Conservation (phyloP, 2,797 vertebrate genomes). For the Lepidocolaptes lacrymiger region DNA sequence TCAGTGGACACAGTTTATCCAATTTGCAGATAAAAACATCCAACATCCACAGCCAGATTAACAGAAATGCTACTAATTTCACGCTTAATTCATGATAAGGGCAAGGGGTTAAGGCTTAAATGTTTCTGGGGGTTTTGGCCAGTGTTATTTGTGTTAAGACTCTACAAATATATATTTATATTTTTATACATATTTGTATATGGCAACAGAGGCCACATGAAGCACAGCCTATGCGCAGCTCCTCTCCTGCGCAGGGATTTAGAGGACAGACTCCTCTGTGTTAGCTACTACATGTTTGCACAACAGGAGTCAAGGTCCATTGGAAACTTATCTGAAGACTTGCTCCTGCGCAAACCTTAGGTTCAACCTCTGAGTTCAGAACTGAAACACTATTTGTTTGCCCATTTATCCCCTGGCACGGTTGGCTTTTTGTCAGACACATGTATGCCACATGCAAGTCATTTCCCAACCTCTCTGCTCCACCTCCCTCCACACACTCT, state of each 20-base stretch:
- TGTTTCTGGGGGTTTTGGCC: neutral
- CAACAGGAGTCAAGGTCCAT: slow-evolving; percentile 60
- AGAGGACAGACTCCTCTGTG: neutral
- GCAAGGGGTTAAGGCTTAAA: neutral
- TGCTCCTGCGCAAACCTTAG: slow-evolving; percentile 28
- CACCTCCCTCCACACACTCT: slow-evolving; percentile 49
- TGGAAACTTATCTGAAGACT: slow-evolving; percentile 37
- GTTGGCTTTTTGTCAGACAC: slow-evolving; percentile 62
- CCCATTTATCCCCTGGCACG: slow-evolving; percentile 50
- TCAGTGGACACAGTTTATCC: neutral
- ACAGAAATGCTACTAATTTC: neutral
- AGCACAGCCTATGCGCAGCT: neutral
- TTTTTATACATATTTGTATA: neutral
- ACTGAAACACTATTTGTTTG: slow-evolving; percentile 44
- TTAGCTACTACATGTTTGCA: slow-evolving; percentile 18
- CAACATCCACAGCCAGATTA: neutral
- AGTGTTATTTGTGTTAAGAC: neutral
- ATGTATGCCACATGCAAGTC: slow-evolving; percentile 56
- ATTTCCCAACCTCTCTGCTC: slow-evolving; percentile 56
- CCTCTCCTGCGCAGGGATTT: neutral
- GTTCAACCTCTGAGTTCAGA: slow-evolving; percentile 36
- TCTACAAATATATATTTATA: neutral
- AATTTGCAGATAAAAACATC: neutral
- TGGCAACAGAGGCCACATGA: neutral
- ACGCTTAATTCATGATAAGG: neutral